A percentile compares a stretch with the other conserved stretches of the same genome.
Conservation (phyloP, 2,888 invertebrate species). For the Harpagoxenus sublaevis region DNA sequence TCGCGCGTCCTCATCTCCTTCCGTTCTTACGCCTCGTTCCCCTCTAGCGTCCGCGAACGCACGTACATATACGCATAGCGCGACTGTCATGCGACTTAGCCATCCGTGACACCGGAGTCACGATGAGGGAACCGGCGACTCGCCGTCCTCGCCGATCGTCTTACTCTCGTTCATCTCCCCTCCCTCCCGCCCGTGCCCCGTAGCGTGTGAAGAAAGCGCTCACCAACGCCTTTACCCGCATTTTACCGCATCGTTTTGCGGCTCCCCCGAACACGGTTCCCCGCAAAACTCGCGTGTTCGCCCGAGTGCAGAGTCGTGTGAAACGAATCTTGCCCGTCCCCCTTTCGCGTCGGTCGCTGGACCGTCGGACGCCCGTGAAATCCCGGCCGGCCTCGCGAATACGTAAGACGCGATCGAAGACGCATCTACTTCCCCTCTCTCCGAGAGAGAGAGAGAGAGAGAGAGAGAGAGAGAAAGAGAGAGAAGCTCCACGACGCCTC, state of each 20-base stretch:
- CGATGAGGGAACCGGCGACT: constrained; percentile 26
- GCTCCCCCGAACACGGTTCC: constrained; percentile 12
- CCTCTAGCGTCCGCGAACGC: neutral
- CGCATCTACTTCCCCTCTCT: constrained; percentile 58
- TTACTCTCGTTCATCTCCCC: constrained; percentile 30
- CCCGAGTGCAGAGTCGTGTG: constrained; percentile 9
- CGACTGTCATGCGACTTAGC: constrained; percentile 46
- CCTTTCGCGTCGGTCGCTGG: neutral
- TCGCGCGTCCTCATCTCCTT: constrained; percentile 48
- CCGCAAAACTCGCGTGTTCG: constrained; percentile 15
- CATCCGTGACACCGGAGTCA: constrained; percentile 56
- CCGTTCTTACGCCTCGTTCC: constrained; percentile 33
- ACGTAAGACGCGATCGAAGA: constrained; percentile 8
- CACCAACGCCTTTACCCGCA: neutral
- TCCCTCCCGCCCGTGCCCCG: neutral
- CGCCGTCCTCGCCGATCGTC: constrained; percentile 43
- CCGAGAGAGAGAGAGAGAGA: neutral
- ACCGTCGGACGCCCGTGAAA: constrained; percentile 4
- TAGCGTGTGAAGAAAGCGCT: constrained; percentile 30
- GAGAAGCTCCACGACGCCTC: constrained; percentile 58
- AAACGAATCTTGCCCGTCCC: constrained; percentile 14
- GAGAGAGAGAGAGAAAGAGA: constrained; percentile 2
- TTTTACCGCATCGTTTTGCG: neutral
- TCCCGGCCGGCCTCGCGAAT: constrained; percentile 18
- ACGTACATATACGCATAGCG: neutral